These are phyloP conservation scores for Myiopsitta monachus DNA, from an alignment of 2,113 vertebrate genomes.

Conservation along the genomic window DNA sequence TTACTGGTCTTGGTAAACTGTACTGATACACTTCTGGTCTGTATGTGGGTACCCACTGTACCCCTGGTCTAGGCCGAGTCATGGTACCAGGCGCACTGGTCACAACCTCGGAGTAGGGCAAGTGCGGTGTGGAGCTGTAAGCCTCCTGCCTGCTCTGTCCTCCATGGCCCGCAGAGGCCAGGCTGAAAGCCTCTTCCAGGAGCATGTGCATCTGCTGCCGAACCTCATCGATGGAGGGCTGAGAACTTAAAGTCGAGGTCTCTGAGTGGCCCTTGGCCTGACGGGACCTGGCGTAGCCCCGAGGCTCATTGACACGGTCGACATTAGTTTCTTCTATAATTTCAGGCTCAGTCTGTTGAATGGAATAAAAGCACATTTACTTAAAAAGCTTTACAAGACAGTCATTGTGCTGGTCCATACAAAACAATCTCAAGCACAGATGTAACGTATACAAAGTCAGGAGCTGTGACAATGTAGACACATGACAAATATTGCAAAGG, in stretches of 20 bases:
- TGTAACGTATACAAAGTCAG: not conserved
- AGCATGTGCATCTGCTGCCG: conserved; percentile 98
- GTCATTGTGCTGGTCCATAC: not conserved
- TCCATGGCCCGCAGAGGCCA: conserved; percentile 91
- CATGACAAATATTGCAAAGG: not conserved
- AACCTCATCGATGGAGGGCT: conserved; percentile 98
- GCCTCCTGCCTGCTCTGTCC: conserved; percentile 84
- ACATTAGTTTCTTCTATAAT: conserved; percentile 96
- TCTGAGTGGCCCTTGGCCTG: conserved; percentile 94
- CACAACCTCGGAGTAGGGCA: conserved; percentile 91
- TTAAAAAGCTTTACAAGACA: not conserved
- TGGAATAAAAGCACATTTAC: conserved; percentile 21
- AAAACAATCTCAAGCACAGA: not conserved
- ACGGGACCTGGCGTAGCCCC: conserved; percentile 80
- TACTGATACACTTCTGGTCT: conserved; percentile 92
- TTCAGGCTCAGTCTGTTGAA: conserved; percentile 91
- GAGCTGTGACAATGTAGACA: not conserved
- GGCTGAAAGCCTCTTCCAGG: conserved; percentile 96
- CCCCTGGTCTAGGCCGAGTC: conserved; percentile 79
- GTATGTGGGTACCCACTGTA: conserved; percentile 96
- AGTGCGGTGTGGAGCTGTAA: conserved; percentile 83
- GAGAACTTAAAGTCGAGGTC: conserved; percentile 96
- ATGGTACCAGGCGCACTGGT: conserved; percentile 95
- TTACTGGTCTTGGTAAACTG: conserved; percentile 92
- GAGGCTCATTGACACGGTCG: conserved; percentile 82